Evolutionary conservation across 2,113 vertebrate species (phyloP).

Genomic region (Alosa alosa): DNA sequence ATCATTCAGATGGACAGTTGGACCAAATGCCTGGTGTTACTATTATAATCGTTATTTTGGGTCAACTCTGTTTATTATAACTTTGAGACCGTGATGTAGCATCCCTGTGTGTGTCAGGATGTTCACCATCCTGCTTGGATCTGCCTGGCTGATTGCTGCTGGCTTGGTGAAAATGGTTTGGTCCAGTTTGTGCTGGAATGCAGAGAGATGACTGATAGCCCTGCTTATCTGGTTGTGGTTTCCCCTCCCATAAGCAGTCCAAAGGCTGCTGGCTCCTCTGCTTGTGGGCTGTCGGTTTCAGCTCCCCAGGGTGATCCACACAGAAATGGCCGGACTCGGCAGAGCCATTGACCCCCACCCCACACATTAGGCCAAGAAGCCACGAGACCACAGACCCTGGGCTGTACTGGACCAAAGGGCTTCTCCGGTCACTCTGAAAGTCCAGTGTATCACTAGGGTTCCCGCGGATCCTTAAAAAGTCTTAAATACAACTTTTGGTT

Average conservation of each 20-base stretch:
- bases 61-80: neutral
- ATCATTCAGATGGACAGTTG: neutral
- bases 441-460: neutral
- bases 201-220: neutral
- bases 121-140: neutral
- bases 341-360: neutral
- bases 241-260: neutral
- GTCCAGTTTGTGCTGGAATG: conserved; percentile 1
- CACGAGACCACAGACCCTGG: neutral
- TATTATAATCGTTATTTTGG: neutral
- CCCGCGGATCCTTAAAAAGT: no score
- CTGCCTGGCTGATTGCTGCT: neutral
- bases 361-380: neutral
- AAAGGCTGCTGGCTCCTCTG: neutral
- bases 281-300: neutral
- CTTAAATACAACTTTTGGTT: no score
- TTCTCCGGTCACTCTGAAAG: neutral
- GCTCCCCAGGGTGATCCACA: neutral
- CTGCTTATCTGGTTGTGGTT: conserved; percentile 3
- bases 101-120: neutral
- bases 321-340: neutral
- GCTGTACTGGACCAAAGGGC: neutral
- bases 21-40: neutral
- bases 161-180: neutral
- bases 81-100: neutral